phyloP scores from a whole-genome alignment of 1,140 invertebrate genomes.

The Chironomus tepperi region DNA sequence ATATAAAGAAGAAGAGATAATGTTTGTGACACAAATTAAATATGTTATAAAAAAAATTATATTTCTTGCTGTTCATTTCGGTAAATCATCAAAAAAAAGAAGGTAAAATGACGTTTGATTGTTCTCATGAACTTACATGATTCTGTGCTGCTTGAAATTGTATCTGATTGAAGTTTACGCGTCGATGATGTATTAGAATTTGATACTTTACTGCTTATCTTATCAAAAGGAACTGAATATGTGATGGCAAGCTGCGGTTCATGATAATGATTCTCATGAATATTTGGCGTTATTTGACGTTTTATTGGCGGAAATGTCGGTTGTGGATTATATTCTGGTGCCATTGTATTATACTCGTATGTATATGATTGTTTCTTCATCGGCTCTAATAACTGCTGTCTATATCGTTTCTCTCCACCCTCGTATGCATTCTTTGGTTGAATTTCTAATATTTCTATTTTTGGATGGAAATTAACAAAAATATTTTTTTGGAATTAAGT shows the following conservation, averaged over 20 bases:
- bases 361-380: not conserved
- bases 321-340: slow-evolving; percentile 11
- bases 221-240: slow-evolving; percentile 15
- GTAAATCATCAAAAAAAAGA: not conserved
- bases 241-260: slow-evolving; percentile 18
- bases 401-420: not conserved
- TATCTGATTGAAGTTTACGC: slow-evolving; percentile 13
- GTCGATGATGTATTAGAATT: slow-evolving; percentile 18
- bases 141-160: slow-evolving; percentile 16
- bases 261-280: slow-evolving; percentile 21
- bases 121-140: slow-evolving; percentile 1
- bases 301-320: not conserved
- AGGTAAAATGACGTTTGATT: not conserved
- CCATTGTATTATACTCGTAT: slow-evolving; percentile 13
- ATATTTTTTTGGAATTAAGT: not conserved
- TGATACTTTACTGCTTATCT: not conserved
- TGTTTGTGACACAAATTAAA: not conserved
- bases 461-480: not conserved
- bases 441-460: slow-evolving; percentile 20
- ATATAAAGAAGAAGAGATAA: not conserved
- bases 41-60: no score
- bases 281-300: not conserved
- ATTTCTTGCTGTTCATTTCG: not conserved
- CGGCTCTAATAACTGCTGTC: not conserved
- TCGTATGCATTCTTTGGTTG: slow-evolving; percentile 19